Evolutionary conservation across 2,113 vertebrate species (phyloP).

Genomic region (rat (Rattus norvegicus)): DNA sequence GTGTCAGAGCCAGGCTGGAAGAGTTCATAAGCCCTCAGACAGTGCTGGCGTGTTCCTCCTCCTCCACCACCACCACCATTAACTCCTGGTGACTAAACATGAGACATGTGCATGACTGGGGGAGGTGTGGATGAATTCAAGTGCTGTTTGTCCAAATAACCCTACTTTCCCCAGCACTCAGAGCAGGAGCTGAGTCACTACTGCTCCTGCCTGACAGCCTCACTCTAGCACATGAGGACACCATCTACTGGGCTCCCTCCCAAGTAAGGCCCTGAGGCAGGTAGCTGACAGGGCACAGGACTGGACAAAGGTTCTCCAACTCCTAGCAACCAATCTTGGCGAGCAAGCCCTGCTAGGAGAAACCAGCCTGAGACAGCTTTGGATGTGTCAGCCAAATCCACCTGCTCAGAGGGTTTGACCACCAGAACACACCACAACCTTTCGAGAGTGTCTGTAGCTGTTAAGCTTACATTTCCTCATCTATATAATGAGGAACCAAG

Average conservation of each 20-base stretch:
- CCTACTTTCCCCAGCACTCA: not conserved
- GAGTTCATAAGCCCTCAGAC: accelerated
- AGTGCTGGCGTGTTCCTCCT: accelerated
- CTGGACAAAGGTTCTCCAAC: not conserved
- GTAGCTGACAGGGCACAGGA: not conserved
- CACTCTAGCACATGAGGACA: not conserved
- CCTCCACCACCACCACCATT: accelerated
- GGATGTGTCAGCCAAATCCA: not conserved
- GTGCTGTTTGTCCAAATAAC: not conserved
- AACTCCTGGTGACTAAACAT: not conserved
- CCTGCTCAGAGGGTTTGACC: not conserved
- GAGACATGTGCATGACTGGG: accelerated
- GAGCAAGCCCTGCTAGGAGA: not conserved
- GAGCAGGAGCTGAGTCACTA: not conserved
- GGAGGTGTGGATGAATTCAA: not conserved
- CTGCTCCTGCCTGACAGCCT: not conserved
- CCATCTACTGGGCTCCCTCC: too few relatives aligned
- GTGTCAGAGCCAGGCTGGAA: not conserved
- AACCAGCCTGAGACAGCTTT: not conserved
- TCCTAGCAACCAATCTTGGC: not conserved
- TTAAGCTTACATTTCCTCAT: not conserved
- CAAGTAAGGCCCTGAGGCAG: not conserved
- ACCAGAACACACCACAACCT: not conserved
- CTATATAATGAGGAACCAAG: not conserved
- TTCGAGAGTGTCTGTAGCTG: accelerated